These are phyloP conservation scores for Andrena dorsata DNA, from an alignment of 2,888 invertebrate genomes.

Conservation along the genomic window DNA sequence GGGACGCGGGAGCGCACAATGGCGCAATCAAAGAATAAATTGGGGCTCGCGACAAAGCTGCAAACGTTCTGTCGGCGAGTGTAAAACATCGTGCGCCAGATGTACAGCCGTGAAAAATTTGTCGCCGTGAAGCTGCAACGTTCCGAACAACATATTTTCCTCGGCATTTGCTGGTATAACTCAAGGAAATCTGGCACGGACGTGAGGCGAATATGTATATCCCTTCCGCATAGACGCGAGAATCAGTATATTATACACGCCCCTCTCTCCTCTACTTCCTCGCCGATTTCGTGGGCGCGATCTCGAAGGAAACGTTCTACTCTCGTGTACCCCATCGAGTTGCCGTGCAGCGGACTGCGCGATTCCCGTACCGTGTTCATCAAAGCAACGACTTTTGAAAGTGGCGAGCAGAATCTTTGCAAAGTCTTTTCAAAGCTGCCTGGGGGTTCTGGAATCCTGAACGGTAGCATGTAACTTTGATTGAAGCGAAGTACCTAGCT, in stretches of 20 bases:
- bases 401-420: background rate
- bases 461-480: background rate
- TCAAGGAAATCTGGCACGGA: constrained; percentile 59
- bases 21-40: constrained; percentile 55
- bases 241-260: constrained; percentile 58
- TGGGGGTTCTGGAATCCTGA: background rate
- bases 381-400: background rate
- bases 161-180: constrained; percentile 58
- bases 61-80: constrained; percentile 26
- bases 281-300: constrained; percentile 33
- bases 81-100: constrained; percentile 21
- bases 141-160: constrained; percentile 58
- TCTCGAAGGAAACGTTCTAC: constrained; percentile 9
- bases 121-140: constrained; percentile 35
- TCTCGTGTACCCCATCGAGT: constrained; percentile 8
- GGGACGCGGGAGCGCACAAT: constrained; percentile 30
- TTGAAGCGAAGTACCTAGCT: background rate
- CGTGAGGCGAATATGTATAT: constrained; percentile 50
- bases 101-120: constrained; percentile 47
- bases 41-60: constrained; percentile 38
- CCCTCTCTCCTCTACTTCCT: background rate
- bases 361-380: constrained; percentile 1
- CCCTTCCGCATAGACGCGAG: constrained; percentile 39
- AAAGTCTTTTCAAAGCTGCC: constrained; percentile 3
- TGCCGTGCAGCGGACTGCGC: background rate